Evolutionary conservation across 2,113 vertebrate species (phyloP).

Genomic region (Parus major): DNA sequence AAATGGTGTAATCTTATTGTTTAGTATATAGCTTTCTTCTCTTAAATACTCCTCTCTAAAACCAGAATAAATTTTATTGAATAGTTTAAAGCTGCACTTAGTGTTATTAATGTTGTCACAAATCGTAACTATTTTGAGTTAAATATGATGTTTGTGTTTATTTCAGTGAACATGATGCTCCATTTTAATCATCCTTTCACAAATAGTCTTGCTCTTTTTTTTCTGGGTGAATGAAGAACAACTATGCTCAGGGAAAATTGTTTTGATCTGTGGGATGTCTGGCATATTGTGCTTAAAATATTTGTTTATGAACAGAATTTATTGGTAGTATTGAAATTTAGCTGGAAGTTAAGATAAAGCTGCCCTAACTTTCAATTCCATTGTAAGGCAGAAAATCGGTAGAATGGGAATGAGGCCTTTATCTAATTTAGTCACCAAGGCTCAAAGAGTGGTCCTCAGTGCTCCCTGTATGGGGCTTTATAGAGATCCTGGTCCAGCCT

Average conservation of each 20-base stretch:
- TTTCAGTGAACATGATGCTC: background rate
- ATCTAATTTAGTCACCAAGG: background rate
- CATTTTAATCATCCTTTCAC: background rate
- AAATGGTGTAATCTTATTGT: conserved; percentile 32
- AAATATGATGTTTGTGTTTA: conserved; percentile 4
- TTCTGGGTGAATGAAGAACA: background rate
- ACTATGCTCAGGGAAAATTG: background rate
- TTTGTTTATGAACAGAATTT: background rate
- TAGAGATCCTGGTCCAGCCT: background rate
- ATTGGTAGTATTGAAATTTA: background rate
- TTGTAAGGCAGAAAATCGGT: background rate
- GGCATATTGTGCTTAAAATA: background rate
- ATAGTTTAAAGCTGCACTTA: conserved; percentile 38
- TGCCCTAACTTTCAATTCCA: background rate
- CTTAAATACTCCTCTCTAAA: conserved; percentile 5
- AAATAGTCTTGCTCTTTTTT: background rate
- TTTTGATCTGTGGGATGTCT: background rate
- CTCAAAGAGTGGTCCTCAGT: background rate
- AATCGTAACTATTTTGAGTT: background rate
- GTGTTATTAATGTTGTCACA: conserved; percentile 28
- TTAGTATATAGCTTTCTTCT: background rate
- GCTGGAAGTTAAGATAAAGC: background rate
- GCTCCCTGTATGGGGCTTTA: background rate
- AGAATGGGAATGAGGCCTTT: background rate
- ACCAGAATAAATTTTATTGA: conserved; percentile 2